phyloP scores from a whole-genome alignment of 2,888 invertebrate genomes.

The Drosophila conformis region DNA sequence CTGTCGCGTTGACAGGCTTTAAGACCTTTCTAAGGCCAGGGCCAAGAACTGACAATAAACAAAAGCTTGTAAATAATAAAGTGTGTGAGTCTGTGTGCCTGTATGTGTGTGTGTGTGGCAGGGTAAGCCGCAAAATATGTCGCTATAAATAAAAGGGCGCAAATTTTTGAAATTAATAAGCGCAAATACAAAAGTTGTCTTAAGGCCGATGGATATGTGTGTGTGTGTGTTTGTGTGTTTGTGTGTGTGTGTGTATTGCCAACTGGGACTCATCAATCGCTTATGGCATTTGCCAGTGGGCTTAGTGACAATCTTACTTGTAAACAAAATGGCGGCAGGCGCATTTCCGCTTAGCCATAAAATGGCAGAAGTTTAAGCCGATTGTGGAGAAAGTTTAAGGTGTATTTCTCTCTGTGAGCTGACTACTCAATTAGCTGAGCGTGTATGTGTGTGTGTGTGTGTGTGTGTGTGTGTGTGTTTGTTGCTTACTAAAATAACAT shows the following conservation, averaged over 20 bases:
- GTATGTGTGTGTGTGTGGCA: constrained; percentile 14
- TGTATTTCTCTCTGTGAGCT: constrained; percentile 19
- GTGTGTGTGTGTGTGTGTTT: background rate
- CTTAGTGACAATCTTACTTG: constrained; percentile 52
- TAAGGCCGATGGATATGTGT: constrained; percentile 2
- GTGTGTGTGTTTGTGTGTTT: background rate
- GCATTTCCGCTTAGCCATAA: constrained; percentile 49
- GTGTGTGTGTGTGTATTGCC: background rate
- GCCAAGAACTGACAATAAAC: constrained; percentile 75
- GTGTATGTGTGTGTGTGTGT: background rate
- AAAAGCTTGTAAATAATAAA: constrained; percentile 78
- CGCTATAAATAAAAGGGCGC: constrained; percentile 52
- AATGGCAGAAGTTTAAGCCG: constrained; percentile 36
- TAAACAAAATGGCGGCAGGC: constrained; percentile 52
- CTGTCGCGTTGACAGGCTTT: constrained; percentile 65
- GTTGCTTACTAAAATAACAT: constrained; percentile 27
- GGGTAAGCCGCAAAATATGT: constrained; percentile 63
- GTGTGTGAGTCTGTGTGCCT: constrained; percentile 19
- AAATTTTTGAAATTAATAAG: constrained; percentile 74
- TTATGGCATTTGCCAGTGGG: constrained; percentile 49
- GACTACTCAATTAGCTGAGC: constrained; percentile 36
- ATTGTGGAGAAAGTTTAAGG: constrained; percentile 16
- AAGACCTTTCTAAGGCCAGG: constrained; percentile 75
- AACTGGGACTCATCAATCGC: constrained; percentile 56
- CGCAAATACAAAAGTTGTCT: constrained; percentile 40